phyloP scores from a whole-genome alignment of 2,888 invertebrate genomes.

The Prosapia bicincta region DNA sequence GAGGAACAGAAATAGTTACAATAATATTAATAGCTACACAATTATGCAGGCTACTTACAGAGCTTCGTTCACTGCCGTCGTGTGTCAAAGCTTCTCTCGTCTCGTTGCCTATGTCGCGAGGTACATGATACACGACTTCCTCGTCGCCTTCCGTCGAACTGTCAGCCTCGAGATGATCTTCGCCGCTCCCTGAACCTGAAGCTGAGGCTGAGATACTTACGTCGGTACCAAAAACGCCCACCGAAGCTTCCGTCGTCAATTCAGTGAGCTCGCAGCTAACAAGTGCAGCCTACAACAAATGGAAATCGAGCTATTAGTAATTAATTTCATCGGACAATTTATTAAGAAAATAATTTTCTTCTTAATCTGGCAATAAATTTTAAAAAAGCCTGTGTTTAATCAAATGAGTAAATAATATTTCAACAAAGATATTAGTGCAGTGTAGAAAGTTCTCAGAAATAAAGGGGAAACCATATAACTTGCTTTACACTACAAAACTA shows the following conservation, averaged over 20 bases:
- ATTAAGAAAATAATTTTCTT: too few species aligned
- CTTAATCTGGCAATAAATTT: too few species aligned
- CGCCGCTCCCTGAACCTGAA: slow-evolving; percentile 13
- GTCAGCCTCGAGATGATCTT: slow-evolving; percentile 2
- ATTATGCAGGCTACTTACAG: too few species aligned
- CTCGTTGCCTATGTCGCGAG: slow-evolving; percentile 51
- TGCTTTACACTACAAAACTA: too few species aligned
- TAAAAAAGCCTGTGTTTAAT: too few species aligned
- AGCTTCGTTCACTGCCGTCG: slow-evolving; percentile 73
- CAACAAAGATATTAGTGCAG: too few species aligned
- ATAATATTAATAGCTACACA: too few species aligned
- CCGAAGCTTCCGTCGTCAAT: slow-evolving; percentile 25
- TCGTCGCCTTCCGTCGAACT: slow-evolving; percentile 15
- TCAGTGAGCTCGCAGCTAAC: not conserved
- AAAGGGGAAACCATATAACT: too few species aligned
- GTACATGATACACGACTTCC: not conserved
- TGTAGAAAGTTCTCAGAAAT: too few species aligned
- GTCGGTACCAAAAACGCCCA: slow-evolving; percentile 24
- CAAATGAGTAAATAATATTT: too few species aligned
- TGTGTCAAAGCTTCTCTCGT: slow-evolving; percentile 69
- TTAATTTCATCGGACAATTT: too few species aligned
- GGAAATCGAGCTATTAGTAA: not conserved
- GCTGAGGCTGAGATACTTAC: slow-evolving; percentile 14
- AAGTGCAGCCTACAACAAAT: not conserved
- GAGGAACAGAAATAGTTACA: too few species aligned